A percentile compares a stretch with the other conserved stretches of the same genome.
Conservation (phyloP, 2,888 invertebrate genomes). For the Hirtodrosophila duncani region DNA sequence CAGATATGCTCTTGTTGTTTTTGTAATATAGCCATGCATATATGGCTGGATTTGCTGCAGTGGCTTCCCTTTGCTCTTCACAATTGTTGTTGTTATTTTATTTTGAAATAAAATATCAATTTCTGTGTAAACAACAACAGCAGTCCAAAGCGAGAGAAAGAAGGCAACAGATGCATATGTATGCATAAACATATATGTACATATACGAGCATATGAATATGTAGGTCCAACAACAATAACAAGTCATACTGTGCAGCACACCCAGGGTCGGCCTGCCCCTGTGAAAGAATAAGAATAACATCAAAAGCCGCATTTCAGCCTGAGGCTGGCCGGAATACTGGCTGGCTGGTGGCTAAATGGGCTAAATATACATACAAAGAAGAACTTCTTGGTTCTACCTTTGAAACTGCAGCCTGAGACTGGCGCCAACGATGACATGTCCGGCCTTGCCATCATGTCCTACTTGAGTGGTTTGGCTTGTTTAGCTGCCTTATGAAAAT, state of each 20-base stretch:
- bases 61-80: constrained; percentile 32
- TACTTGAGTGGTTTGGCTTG: constrained; percentile 76
- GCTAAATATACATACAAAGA: too few species aligned
- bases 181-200: too few species aligned
- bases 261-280: too few species aligned
- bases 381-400: too few species aligned
- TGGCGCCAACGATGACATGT: constrained; percentile 76
- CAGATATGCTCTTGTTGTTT: too few species aligned
- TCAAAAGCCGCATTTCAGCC: too few species aligned
- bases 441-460: constrained; percentile 69
- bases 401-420: constrained; percentile 24
- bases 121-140: constrained; percentile 76
- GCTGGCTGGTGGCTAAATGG: too few species aligned
- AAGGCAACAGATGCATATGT: constrained; percentile 2
- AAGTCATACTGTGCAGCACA: too few species aligned
- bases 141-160: constrained; percentile 18
- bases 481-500: constrained; percentile 76
- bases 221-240: constrained; percentile 24
- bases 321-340: too few species aligned
- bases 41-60: constrained; percentile 24
- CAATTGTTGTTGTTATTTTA: constrained; percentile 39
- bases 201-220: too few species aligned
- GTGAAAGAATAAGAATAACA: constrained; percentile 3
- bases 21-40: constrained; percentile 4
- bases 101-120: constrained; percentile 78